phyloP scores from a whole-genome alignment of 53 echinoderm and acorn worm species.

The Pentamera pediparva region DNA sequence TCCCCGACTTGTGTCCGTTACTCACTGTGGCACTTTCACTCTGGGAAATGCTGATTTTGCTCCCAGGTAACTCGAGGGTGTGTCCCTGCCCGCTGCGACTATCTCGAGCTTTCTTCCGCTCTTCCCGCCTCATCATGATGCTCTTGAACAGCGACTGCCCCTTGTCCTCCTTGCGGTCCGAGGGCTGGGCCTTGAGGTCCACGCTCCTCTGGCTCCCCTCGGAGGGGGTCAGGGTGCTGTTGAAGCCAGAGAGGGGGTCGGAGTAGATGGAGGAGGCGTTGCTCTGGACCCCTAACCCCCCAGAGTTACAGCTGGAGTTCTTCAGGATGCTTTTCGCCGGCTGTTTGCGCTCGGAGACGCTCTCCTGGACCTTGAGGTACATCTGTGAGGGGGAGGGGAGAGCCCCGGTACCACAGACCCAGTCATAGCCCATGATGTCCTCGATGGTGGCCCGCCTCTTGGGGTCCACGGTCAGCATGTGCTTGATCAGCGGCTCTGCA shows the following conservation, averaged over 20 bases:
- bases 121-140: background rate
- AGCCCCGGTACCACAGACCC: conserved; percentile 48
- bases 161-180: background rate
- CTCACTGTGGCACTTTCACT: background rate
- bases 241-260: conserved; percentile 1
- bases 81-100: too few relatives aligned
- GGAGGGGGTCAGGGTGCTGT: background rate
- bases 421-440: conserved; percentile 68
- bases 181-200: background rate
- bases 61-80: too few relatives aligned
- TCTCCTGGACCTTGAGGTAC: conserved; percentile 1
- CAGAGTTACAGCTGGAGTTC: conserved; percentile 35
- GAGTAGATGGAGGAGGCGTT: conserved; percentile 15
- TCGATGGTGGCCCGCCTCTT: conserved; percentile 76
- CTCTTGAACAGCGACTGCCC: background rate
- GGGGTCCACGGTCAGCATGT: conserved; percentile 74
- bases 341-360: conserved; percentile 22
- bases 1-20: background rate
- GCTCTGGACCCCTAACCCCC: conserved; percentile 5
- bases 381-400: background rate
- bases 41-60: background rate
- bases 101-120: background rate
- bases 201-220: background rate
- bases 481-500: conserved; percentile 55
- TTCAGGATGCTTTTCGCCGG: conserved; percentile 52